A percentile compares a stretch with the other conserved stretches of the same genome.
phyloP scores from a whole-genome alignment of 2,797 vertebrate species.

The Sebastes itinus region DNA sequence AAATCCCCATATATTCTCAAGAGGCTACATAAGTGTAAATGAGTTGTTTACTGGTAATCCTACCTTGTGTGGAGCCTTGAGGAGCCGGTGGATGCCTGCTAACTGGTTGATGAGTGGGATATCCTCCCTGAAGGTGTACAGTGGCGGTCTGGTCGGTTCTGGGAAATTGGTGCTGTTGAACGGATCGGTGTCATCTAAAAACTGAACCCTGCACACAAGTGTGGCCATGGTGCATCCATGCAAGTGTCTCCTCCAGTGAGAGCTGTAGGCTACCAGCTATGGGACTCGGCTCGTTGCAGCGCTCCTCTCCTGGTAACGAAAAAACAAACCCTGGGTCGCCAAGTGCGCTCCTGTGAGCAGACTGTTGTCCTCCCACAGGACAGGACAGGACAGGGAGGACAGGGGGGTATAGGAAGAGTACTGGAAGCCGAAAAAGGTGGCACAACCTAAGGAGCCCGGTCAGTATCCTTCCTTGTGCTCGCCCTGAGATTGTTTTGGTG shows the following conservation, averaged over 20 bases:
- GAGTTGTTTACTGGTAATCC: conserved; percentile 3
- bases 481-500: neutral
- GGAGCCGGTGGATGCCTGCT: conserved; percentile 90
- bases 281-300: conserved; percentile 4
- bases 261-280: conserved; percentile 5
- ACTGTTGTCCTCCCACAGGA: conserved; percentile 23
- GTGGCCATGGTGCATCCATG: conserved; percentile 91
- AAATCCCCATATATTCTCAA: neutral
- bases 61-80: conserved; percentile 93
- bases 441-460: neutral
- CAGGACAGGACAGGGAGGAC: neutral
- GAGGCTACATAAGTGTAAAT: neutral
- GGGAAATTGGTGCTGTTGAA: conserved; percentile 96
- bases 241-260: conserved; percentile 63
- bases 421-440: neutral
- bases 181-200: conserved; percentile 94
- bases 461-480: neutral
- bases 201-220: conserved; percentile 91
- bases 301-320: conserved; percentile 66
- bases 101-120: conserved; percentile 91
- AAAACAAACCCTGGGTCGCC: conserved; percentile 75
- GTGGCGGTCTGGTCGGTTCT: conserved; percentile 90
- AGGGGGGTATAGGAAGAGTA: neutral
- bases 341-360: conserved; percentile 43
- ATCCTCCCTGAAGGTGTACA: conserved; percentile 91